Percentiles rank a stretch among this genome's conserved stretches.
phyloP scores from a whole-genome alignment of 2,797 vertebrate species.

The Huso huso region DNA sequence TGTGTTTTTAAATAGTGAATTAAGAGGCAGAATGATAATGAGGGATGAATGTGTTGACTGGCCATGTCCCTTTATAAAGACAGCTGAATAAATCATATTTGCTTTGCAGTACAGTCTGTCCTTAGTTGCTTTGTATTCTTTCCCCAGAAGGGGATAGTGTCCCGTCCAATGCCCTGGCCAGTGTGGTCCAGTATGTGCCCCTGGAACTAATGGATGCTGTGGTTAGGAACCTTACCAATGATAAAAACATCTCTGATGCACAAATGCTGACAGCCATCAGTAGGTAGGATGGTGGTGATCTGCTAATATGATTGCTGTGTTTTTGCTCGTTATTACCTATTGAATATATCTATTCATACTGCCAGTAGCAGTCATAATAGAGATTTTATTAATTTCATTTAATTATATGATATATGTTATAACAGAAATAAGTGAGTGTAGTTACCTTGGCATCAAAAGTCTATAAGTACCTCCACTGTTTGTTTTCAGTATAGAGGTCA shows the following conservation, averaged over 20 bases:
- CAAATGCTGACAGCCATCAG: slow-evolving; percentile 67
- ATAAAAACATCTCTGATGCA: slow-evolving; percentile 61
- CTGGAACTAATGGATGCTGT: slow-evolving; percentile 65
- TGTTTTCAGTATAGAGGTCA: not conserved
- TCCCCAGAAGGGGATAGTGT: slow-evolving; percentile 18
- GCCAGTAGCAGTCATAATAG: not conserved
- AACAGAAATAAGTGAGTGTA: not conserved
- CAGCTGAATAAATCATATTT: too few species aligned
- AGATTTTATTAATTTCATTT: not conserved
- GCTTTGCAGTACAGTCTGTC: not conserved
- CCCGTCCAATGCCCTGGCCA: slow-evolving; percentile 62
- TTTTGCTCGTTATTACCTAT: not conserved
- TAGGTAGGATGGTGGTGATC: slow-evolving; percentile 46
- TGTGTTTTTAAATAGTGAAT: too few species aligned
- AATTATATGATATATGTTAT: not conserved
- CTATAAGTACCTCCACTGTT: too few species aligned
- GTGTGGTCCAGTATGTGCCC: slow-evolving; percentile 67
- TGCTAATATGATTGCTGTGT: not conserved
- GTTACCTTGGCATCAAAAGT: not conserved
- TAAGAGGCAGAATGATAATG: too few species aligned
- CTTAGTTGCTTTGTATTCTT: slow-evolving; percentile 1
- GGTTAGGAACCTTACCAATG: slow-evolving; percentile 66
- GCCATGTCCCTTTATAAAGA: too few species aligned
- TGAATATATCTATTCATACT: too few species aligned
- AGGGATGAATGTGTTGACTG: too few species aligned